These are phyloP conservation scores for Delia radicum DNA, from an alignment of 1,140 invertebrate genomes.

Conservation along the genomic window DNA sequence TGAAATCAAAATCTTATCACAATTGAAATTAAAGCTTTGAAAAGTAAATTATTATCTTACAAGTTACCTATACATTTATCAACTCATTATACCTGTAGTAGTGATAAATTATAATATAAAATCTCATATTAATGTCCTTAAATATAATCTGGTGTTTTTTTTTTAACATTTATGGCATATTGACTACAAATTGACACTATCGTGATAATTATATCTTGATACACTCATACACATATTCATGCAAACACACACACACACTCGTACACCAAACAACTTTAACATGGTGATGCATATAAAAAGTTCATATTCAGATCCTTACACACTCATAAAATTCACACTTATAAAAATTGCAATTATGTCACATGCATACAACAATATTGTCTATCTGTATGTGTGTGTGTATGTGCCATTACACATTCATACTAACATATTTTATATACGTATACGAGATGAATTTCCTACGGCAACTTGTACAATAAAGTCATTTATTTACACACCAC, in stretches of 20 bases:
- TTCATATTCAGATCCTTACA: not conserved
- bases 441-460: not conserved
- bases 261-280: not conserved
- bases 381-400: not conserved
- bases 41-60: too few species aligned
- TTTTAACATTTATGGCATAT: conserved; percentile 2
- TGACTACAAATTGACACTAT: conserved; percentile 1
- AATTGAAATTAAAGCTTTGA: too few species aligned
- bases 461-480: not conserved
- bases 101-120: too few species aligned
- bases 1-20: too few species aligned
- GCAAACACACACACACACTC: not conserved
- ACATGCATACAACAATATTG: not conserved
- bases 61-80: too few species aligned
- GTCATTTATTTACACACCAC: conserved; percentile 1
- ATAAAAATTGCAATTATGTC: not conserved
- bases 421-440: too few species aligned
- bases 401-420: not conserved
- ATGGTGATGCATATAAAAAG: not conserved
- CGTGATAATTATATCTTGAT: not conserved
- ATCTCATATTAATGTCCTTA: too few species aligned
- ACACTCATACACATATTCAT: not conserved
- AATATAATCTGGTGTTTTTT: not conserved
- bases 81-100: too few species aligned
- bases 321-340: not conserved